Evolutionary conservation across 2,797 vertebrate genomes (phyloP), one percentile per base, ranked within the genome.

Genomic region (Anguilla megastoma): DNA sequence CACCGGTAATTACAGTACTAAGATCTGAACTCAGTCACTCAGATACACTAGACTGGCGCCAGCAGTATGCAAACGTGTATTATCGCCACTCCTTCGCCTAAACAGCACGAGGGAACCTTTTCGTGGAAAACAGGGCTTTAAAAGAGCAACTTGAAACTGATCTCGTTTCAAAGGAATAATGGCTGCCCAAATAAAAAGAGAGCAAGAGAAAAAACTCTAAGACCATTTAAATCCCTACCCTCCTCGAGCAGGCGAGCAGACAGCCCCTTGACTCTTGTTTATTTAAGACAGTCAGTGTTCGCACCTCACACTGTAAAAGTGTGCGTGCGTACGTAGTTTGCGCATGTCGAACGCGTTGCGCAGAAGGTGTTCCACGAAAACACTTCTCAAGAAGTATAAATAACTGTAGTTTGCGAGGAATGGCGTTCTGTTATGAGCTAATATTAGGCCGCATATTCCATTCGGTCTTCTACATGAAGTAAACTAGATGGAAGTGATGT

Each of bases 1-100:
- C 95, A 92, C 96, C 96, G 97, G 97, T 97, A 98, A 98, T 97
- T 97, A 98, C 63, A 69, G 63, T 27, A 69, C 97, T 97, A 96
- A 97, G 97, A 97, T 97, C 96, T 96, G 94, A 96, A 95, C 96
- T 96, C 96, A 96, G 95, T 96, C 97, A 96, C 96, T 97, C 97
- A 97, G 97, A 97, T 97, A 97, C 97, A 96, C 96, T 98, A 97
- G 97, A 94, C 97, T 98, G 98, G 98, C 98, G 98, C 98, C 98
- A 98, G 97, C 93, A 93, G 97, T 94, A 97, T 97, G 97, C 97
- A 96, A 98, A 98, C 97, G 96, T 98, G 96, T 97, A 98, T 98
- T 98, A 98, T 97, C 97, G 97, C 97, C 97, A 97, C 97, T 98
- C 96, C 97, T 96, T 97, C 97, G 97, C 97, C 97, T 97, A 96